A percentile compares a stretch with the other conserved stretches of the same genome.
Evolutionary conservation across 92 coral and sea anemone genomes (phyloP).

Genomic region (Palythoa heliodiscus): DNA sequence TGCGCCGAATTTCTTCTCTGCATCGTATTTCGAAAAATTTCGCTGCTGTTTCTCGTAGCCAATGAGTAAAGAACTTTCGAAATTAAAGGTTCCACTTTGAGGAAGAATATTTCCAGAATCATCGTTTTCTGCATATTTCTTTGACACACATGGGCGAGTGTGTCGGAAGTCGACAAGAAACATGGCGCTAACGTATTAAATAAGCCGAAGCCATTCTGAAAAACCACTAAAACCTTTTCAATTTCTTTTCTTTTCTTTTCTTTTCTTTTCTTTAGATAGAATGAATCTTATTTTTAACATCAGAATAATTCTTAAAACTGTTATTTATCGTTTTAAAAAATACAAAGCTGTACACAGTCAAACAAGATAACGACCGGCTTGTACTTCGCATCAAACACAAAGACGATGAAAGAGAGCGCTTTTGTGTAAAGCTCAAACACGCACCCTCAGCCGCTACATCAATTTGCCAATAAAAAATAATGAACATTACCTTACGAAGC

Average conservation of each 20-base stretch:
- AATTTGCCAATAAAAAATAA: neutral
- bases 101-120: neutral
- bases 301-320: neutral
- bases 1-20: neutral
- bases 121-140: neutral
- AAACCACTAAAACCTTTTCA: neutral
- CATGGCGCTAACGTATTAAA: neutral
- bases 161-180: neutral
- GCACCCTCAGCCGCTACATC: neutral
- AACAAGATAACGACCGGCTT: neutral
- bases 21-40: neutral
- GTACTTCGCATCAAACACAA: neutral
- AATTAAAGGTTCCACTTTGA: neutral
- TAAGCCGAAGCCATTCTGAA: neutral
- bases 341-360: neutral
- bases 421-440: neutral
- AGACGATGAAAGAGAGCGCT: neutral
- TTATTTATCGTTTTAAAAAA: neutral
- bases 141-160: neutral
- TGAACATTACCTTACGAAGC: constrained; percentile 24
- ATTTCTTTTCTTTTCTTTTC: neutral
- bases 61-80: neutral
- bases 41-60: neutral
- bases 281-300: neutral
- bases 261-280: neutral